These are phyloP conservation scores for Percopsis transmontana DNA, from an alignment of 2,113 vertebrate species.

Conservation along the genomic window DNA sequence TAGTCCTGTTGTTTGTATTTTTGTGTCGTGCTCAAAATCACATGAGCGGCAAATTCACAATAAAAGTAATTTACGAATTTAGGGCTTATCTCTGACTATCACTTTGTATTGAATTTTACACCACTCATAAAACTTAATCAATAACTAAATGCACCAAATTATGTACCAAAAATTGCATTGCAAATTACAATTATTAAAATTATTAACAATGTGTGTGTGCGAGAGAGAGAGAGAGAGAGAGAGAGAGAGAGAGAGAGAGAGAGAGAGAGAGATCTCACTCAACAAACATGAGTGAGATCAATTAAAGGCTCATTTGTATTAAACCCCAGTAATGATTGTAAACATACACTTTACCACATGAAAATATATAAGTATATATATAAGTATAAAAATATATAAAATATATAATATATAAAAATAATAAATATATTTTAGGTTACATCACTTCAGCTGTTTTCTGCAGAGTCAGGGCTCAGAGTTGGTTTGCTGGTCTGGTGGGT, in stretches of 20 bases:
- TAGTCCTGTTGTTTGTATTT: not conserved
- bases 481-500: constrained; percentile 63
- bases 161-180: no score
- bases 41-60: constrained; percentile 33
- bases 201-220: no score
- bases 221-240: no score
- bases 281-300: no score
- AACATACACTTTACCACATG: not conserved
- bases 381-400: not conserved
- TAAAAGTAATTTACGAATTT: not conserved
- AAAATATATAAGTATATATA: not conserved
- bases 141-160: no score
- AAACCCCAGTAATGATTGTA: not conserved
- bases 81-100: not conserved
- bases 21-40: constrained; percentile 30
- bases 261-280: no score
- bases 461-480: constrained; percentile 47
- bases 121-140: no score
- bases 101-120: no score
- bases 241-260: no score
- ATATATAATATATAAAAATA: not conserved
- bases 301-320: not conserved
- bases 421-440: constrained; percentile 24
- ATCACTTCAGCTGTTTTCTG: constrained; percentile 48
- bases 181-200: no score